Percentiles rank a stretch among this genome's conserved stretches.
These are phyloP conservation scores for Notechis scutatus DNA, from an alignment of 2,113 vertebrate genomes.

Conservation along the genomic window DNA sequence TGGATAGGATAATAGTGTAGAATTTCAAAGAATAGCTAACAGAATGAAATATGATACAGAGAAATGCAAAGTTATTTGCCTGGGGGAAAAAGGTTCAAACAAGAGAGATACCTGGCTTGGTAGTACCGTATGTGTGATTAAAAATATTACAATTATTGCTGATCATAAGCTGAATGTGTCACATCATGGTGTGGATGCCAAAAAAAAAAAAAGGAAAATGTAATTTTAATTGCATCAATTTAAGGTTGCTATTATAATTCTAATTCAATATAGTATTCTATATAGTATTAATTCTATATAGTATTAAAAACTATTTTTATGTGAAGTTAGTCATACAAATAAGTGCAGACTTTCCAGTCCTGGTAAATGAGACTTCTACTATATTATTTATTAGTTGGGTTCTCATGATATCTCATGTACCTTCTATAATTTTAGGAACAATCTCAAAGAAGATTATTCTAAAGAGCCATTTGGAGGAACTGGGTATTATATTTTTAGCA, in stretches of 20 bases:
- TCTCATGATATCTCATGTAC: background rate
- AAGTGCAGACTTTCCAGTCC: background rate
- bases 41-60: background rate
- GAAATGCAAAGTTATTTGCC: background rate
- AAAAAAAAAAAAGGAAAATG: background rate
- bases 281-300: background rate
- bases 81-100: background rate
- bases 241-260: background rate
- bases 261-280: background rate
- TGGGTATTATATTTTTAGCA: background rate
- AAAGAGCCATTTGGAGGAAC: background rate
- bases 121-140: background rate
- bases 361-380: background rate
- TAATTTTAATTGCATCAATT: background rate
- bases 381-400: background rate
- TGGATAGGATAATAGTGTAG: background rate
- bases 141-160: background rate
- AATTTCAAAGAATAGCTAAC: background rate
- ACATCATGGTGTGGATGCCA: background rate
- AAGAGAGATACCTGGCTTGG: background rate
- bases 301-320: background rate
- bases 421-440: background rate
- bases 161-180: background rate
- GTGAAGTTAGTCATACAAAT: background rate
- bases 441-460: background rate